Percentiles rank a stretch among this genome's conserved stretches.
Conservation (phyloP, 2,113 vertebrate species). For the Gallinago media region DNA sequence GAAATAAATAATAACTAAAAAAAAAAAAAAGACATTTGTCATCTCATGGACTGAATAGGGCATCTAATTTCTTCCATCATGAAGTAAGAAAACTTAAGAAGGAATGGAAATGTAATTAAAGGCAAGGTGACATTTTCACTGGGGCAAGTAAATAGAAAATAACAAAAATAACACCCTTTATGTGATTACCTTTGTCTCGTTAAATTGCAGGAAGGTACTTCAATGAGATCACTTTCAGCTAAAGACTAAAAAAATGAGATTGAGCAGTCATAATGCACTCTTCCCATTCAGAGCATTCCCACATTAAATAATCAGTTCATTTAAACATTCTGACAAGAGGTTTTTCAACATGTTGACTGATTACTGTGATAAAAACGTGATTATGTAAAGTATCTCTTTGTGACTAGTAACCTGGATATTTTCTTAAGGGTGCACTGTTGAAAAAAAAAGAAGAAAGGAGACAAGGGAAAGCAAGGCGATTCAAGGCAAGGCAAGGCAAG, state of each 20-base stretch:
- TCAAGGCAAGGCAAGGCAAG: not conserved
- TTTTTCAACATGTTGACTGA: not conserved
- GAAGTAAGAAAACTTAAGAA: not conserved
- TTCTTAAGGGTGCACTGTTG: not conserved
- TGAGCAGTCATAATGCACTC: not conserved
- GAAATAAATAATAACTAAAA: not conserved
- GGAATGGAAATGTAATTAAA: not conserved
- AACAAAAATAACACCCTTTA: not conserved
- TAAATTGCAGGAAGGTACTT: not conserved
- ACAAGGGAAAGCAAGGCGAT: too few species aligned
- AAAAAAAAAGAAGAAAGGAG: not conserved
- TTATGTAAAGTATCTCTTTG: not conserved
- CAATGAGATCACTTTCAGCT: not conserved
- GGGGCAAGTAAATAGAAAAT: not conserved
- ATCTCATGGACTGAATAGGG: not conserved
- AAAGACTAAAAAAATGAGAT: not conserved
- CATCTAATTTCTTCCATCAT: not conserved
- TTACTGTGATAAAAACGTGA: not conserved
- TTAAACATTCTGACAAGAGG: not conserved
- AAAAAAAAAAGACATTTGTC: accelerated
- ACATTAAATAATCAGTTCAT: not conserved
- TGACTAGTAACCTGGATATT: not conserved
- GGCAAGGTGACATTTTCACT: not conserved
- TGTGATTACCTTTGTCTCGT: not conserved
- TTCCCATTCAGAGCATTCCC: not conserved